These are phyloP conservation scores for Ptyas mucosa DNA, from an alignment of 2,113 vertebrate genomes.

Conservation along the genomic window DNA sequence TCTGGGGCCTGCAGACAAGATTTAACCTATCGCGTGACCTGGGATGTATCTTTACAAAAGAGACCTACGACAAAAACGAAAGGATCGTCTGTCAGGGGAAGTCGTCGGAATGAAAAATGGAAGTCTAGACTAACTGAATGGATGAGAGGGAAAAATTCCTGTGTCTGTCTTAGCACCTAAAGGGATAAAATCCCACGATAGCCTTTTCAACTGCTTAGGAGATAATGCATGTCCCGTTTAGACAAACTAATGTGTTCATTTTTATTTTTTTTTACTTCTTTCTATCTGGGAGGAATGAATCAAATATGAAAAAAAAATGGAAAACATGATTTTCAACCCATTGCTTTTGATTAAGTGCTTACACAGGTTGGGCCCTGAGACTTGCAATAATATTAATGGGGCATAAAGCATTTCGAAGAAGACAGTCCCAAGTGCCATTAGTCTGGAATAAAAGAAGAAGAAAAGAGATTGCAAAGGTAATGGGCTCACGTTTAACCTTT, in stretches of 20 bases:
- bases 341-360: slow-evolving; percentile 99
- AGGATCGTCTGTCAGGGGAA: slow-evolving; percentile 70
- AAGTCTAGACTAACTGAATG: slow-evolving; percentile 69
- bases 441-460: slow-evolving; percentile 73
- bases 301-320: slow-evolving; percentile 91
- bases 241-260: slow-evolving; percentile 79
- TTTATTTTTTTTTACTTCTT: slow-evolving; percentile 67
- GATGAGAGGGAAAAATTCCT: slow-evolving; percentile 78
- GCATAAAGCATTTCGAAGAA: slow-evolving; percentile 83
- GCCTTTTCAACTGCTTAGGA: slow-evolving; percentile 85
- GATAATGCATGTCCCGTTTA: slow-evolving; percentile 87
- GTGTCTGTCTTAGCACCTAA: slow-evolving; percentile 75
- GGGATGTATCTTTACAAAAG: slow-evolving; percentile 76
- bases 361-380: slow-evolving; percentile 89
- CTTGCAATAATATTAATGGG: slow-evolving; percentile 98
- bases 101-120: slow-evolving; percentile 71
- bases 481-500: slow-evolving; percentile 80
- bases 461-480: slow-evolving; percentile 82
- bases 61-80: slow-evolving; percentile 68
- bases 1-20: slow-evolving; percentile 67
- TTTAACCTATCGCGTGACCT: slow-evolving; percentile 72
- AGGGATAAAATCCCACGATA: slow-evolving; percentile 83
- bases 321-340: slow-evolving; percentile 98
- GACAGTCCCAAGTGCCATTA: slow-evolving; percentile 83
- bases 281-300: slow-evolving; percentile 96